Evolutionary conservation across 2,113 vertebrate genomes (phyloP).

Genomic region (Aythya baeri): DNA sequence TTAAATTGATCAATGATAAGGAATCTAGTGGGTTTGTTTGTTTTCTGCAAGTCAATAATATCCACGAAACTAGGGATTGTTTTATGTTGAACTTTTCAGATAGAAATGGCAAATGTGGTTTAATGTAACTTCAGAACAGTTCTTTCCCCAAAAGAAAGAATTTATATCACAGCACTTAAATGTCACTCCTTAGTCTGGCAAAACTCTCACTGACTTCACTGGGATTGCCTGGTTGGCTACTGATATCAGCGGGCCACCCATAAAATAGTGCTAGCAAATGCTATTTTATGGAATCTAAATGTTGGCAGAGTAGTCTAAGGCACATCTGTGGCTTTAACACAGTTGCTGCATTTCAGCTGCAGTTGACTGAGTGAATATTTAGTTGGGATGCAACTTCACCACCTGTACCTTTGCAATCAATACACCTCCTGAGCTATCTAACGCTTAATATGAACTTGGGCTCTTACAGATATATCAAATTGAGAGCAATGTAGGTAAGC

Average conservation of each 20-base stretch:
- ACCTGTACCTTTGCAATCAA: neutral
- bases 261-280: neutral
- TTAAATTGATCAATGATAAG: neutral
- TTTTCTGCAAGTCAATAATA: neutral
- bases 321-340: neutral
- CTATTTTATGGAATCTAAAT: neutral
- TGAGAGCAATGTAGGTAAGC: neutral
- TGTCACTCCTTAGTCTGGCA: neutral
- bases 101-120: neutral
- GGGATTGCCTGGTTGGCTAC: neutral
- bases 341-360: neutral
- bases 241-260: neutral
- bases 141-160: neutral
- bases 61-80: neutral
- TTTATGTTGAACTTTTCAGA: neutral
- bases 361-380: neutral
- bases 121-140: neutral
- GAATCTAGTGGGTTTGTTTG: neutral
- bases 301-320: neutral
- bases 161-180: neutral
- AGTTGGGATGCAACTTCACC: neutral
- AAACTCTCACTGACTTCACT: neutral
- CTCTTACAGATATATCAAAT: too few species aligned
- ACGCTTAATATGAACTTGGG: neutral
- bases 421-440: neutral